Base-by-base conservation (phyloP, 2,113 vertebrate genomes). In the Antennarius striatus region DNA sequence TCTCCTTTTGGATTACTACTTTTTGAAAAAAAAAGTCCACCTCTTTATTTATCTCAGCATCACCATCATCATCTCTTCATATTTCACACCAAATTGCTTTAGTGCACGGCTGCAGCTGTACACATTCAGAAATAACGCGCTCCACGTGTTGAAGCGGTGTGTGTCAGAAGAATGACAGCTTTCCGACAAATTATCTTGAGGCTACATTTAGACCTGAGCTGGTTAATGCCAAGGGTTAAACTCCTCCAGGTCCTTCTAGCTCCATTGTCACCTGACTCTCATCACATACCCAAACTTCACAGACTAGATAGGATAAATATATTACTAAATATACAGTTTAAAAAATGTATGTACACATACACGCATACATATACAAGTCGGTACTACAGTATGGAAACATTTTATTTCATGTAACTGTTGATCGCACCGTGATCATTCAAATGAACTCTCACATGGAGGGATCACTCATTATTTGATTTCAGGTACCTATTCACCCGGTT, bases 151-250 rank as follows among this genome's bases (percentile, higher is more conserved):
- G 75, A 71, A 7, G 52, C 57, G 32, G 58, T 32, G 8, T 59
- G 56, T 82, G 82, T 64, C 71, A 79, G 72, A 72, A 79, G 56
- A 71, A 59, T 69, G 81, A 75, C 66, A 79, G 84, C 77, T 87
- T 84, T 74, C 68, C 63, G 68, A 51, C 72, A 56, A 82, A 74
- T 90, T 68, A 89, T 72, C 79, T 62, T 45, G 59, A 43, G 53
- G 78, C 75, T 83, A 87, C 66, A 91, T 90, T 90, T 89, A 89
- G 85, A 81, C 64, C 73, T 90, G 89, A 90, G 89, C 90, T 86
- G 55, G 71, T 80, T 92, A 89, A 88, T 82, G 68, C 89, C 2
- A 46, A 43, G 86, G 85, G 73, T 87, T 90, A 67, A 91, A 87
- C 77, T 88, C 68, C 77, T 82, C 63, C 63, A 61, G 64, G 69